Percentiles rank a stretch among this genome's conserved stretches.
Conservation (phyloP, 2,113 vertebrate genomes). For the Psittacus erithacus region DNA sequence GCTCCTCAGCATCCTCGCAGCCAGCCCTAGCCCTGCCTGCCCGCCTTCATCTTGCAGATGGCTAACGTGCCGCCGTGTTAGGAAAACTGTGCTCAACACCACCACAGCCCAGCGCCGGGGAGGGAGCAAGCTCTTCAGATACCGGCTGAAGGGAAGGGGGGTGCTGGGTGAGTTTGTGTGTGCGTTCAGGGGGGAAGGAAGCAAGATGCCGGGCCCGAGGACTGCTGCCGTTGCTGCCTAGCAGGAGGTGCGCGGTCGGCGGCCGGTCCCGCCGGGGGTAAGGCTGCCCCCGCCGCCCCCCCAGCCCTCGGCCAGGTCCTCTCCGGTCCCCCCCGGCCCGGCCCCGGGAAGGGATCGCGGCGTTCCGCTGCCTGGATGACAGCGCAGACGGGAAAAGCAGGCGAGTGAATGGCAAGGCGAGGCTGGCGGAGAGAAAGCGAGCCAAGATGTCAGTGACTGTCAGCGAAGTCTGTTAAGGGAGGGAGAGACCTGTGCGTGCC, state of each 20-base stretch:
- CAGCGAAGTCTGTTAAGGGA: slow-evolving; percentile 26
- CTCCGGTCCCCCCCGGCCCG: neutral
- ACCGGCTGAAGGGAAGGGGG: neutral
- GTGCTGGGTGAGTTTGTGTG: neutral
- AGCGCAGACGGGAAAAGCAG: neutral
- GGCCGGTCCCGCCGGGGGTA: neutral
- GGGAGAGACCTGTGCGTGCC: neutral
- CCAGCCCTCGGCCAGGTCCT: neutral
- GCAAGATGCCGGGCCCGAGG: slow-evolving; percentile 19
- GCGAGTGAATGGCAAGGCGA: slow-evolving; percentile 45
- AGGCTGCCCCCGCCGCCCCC: neutral
- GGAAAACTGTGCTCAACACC: slow-evolving; percentile 28
- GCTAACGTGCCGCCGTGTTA: slow-evolving; percentile 23
- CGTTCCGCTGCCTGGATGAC: neutral
- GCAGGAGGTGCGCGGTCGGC: neutral
- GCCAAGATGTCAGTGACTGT: slow-evolving; percentile 27
- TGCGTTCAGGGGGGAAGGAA: neutral
- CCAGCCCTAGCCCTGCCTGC: slow-evolving; percentile 21
- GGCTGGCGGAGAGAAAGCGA: neutral
- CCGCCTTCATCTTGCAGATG: slow-evolving; percentile 52
- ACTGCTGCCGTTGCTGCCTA: neutral
- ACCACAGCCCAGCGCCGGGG: neutral
- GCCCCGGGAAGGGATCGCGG: neutral
- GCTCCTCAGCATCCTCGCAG: neutral
- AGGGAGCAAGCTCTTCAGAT: neutral